Percentiles rank a stretch among this genome's conserved stretches.
phyloP scores from a whole-genome alignment of 2,888 invertebrate genomes.

The Lamproptera curius region DNA sequence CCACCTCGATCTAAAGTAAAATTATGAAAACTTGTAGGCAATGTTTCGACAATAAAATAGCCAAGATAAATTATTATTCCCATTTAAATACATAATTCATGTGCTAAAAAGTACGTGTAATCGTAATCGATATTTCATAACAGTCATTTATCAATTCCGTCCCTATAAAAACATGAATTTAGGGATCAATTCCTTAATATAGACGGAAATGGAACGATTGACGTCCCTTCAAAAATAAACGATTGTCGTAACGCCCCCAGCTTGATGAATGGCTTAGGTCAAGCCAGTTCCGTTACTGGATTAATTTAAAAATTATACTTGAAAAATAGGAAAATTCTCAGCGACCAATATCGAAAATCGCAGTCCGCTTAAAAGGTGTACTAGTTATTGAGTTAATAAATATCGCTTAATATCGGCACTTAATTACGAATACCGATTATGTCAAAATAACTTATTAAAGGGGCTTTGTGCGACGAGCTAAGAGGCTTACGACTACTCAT shows the following conservation, averaged over 20 bases:
- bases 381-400: constrained; percentile 2
- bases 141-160: constrained; percentile 6
- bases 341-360: constrained; percentile 1
- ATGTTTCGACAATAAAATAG: too few relatives aligned
- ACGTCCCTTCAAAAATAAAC: constrained; percentile 21
- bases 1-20: too few relatives aligned
- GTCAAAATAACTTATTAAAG: constrained; percentile 10
- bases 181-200: constrained; percentile 10
- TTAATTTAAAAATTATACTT: constrained; percentile 13
- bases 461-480: constrained; percentile 9
- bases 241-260: constrained; percentile 18
- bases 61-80: too few relatives aligned
- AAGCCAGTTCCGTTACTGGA: constrained; percentile 14
- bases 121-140: background rate
- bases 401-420: constrained; percentile 2
- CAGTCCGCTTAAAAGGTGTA: background rate
- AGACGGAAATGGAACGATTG: constrained; percentile 17
- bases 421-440: constrained; percentile 12
- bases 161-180: constrained; percentile 14
- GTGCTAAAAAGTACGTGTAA: too few relatives aligned
- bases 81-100: too few relatives aligned
- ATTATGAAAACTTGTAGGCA: too few relatives aligned
- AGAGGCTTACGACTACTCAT: constrained; percentile 18
- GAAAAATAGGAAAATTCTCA: constrained; percentile 8
- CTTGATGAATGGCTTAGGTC: constrained; percentile 19